Conservation (phyloP, 92 coral and sea anemone species). For the Plumapathes pennacea region DNA sequence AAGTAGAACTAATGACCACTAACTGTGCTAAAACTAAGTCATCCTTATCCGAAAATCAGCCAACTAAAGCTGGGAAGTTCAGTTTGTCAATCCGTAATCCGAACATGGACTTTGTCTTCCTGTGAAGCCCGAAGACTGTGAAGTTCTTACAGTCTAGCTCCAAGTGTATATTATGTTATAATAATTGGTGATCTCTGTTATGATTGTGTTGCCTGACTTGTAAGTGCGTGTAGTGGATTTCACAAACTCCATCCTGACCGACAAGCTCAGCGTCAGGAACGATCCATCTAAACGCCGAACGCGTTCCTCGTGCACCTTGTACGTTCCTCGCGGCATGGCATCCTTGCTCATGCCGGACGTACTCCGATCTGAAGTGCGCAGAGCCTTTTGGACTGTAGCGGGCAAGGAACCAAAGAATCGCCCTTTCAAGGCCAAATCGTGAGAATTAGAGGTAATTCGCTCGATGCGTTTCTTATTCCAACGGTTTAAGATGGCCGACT, state of each 20-base stretch:
- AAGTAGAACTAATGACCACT: too few relatives aligned
- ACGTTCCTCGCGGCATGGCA: constrained; percentile 13
- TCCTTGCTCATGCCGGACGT: background rate
- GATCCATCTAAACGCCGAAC: constrained; percentile 5
- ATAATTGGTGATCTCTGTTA: constrained; percentile 14
- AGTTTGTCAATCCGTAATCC: too few relatives aligned
- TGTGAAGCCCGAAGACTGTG: too few relatives aligned
- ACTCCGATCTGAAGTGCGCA: background rate
- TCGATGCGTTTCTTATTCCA: constrained; percentile 14
- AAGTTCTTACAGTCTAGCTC: constrained; percentile 8
- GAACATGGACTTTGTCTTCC: too few relatives aligned
- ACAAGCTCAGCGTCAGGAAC: constrained; percentile 6
- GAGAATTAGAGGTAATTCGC: constrained; percentile 1
- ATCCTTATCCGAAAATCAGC: too few relatives aligned
- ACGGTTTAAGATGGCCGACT: constrained; percentile 3
- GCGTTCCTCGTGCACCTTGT: constrained; percentile 26
- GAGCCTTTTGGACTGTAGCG: constrained; percentile 3
- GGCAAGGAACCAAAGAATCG: constrained; percentile 21
- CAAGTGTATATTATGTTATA: constrained; percentile 25
- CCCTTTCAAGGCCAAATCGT: constrained; percentile 3
- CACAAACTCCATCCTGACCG: constrained; percentile 35
- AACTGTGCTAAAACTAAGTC: too few relatives aligned
- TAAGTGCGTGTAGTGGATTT: constrained; percentile 29
- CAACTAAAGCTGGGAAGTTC: too few relatives aligned
- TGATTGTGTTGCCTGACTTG: constrained; percentile 12